Percentiles rank a stretch among this genome's conserved stretches.
phyloP scores from a whole-genome alignment of 1,140 invertebrate species.

The Acromyrmex heyeri region DNA sequence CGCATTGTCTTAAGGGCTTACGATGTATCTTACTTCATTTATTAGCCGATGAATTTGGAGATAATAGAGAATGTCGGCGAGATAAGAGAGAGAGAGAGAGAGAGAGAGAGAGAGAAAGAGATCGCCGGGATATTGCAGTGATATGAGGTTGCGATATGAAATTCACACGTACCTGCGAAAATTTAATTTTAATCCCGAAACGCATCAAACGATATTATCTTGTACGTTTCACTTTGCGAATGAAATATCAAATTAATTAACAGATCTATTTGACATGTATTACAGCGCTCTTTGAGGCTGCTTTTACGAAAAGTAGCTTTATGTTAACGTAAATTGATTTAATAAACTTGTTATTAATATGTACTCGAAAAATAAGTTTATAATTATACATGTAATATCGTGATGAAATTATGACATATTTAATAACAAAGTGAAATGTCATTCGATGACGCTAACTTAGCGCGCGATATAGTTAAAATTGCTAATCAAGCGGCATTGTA shows the following conservation, averaged over 20 bases:
- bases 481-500: conserved; percentile 58
- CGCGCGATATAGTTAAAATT: conserved; percentile 43
- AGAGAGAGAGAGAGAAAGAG: background rate
- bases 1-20: conserved; percentile 9
- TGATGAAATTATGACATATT: conserved; percentile 22
- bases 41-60: background rate
- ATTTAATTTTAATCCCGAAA: conserved; percentile 58
- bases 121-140: conserved; percentile 4
- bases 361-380: background rate
- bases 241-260: conserved; percentile 57
- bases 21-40: conserved; percentile 8
- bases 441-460: conserved; percentile 30
- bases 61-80: background rate
- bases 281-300: background rate
- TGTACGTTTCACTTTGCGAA: conserved; percentile 43
- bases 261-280: conserved; percentile 6
- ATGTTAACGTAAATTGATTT: background rate
- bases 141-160: conserved; percentile 26
- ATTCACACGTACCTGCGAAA: conserved; percentile 34
- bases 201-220: conserved; percentile 48
- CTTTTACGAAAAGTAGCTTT: conserved; percentile 5
- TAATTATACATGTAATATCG: background rate
- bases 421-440: conserved; percentile 18
- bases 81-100: conserved; percentile 1
- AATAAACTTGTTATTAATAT: conserved; percentile 3